Conservation (phyloP, 2,113 vertebrate species). For the human region DNA sequence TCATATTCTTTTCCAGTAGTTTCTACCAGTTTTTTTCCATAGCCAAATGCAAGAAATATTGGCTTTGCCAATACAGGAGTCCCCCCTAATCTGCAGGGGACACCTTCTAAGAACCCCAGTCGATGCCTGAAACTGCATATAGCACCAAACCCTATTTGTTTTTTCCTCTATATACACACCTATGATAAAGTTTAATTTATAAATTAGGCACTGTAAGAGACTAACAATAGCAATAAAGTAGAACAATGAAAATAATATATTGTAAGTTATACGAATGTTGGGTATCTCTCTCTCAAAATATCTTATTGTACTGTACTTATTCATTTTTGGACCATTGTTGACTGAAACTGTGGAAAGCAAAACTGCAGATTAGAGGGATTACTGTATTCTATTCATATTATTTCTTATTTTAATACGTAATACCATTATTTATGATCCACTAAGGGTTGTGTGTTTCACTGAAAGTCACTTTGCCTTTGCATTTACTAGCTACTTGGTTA, state of each 20-base stretch:
- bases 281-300: not conserved
- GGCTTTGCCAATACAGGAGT: not conserved
- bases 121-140: not conserved
- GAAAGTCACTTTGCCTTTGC: not conserved
- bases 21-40: not conserved
- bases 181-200: not conserved
- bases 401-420: not conserved
- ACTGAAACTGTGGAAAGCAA: not conserved
- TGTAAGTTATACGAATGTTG: not conserved
- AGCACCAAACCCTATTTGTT: not conserved
- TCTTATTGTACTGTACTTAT: not conserved
- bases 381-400: not conserved
- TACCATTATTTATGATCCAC: not conserved
- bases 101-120: not conserved
- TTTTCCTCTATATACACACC: not conserved
- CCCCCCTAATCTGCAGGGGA: not conserved
- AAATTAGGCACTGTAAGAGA: not conserved
- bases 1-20: not conserved
- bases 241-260: not conserved
- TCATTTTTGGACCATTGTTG: not conserved
- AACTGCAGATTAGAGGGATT: not conserved
- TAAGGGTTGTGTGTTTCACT: not conserved
- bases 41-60: not conserved
- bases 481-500: not conserved
- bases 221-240: not conserved